Percentiles rank a stretch among this genome's conserved stretches.
phyloP scores from a whole-genome alignment of 92 coral and sea anemone species.

The Ricordea florida region DNA sequence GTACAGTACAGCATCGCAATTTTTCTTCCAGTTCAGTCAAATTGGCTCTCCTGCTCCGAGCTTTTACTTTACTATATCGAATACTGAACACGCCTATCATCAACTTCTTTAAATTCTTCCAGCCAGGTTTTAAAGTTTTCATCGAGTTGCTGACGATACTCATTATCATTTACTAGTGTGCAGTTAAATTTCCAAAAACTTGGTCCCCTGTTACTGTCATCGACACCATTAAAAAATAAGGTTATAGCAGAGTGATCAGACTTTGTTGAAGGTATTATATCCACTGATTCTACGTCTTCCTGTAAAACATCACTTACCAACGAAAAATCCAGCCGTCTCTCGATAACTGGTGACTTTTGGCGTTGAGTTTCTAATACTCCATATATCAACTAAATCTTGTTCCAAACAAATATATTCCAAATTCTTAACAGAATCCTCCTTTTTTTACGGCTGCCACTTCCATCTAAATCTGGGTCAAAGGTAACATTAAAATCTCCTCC shows the following conservation, averaged over 20 bases:
- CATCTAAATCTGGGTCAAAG: not conserved
- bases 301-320: not conserved
- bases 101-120: not conserved
- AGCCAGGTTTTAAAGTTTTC: not conserved
- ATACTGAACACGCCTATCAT: not conserved
- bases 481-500: conserved; percentile 16
- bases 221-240: not conserved
- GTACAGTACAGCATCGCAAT: not conserved
- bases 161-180: not conserved
- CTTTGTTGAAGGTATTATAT: not conserved
- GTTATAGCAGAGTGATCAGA: conserved; percentile 1
- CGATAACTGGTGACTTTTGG: conserved; percentile 9
- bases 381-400: conserved; percentile 10
- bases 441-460: not conserved
- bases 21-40: not conserved
- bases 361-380: conserved; percentile 18
- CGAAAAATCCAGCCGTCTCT: conserved; percentile 22
- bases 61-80: too few relatives aligned
- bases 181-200: not conserved
- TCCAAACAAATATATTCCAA: not conserved
- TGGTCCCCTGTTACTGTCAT: not conserved
- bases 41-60: too few relatives aligned
- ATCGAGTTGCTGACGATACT: not conserved
- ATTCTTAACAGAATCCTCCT: not conserved
- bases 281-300: not conserved